Conservation (phyloP, 2,888 invertebrate species). For the Coenonympha glycerion region DNA sequence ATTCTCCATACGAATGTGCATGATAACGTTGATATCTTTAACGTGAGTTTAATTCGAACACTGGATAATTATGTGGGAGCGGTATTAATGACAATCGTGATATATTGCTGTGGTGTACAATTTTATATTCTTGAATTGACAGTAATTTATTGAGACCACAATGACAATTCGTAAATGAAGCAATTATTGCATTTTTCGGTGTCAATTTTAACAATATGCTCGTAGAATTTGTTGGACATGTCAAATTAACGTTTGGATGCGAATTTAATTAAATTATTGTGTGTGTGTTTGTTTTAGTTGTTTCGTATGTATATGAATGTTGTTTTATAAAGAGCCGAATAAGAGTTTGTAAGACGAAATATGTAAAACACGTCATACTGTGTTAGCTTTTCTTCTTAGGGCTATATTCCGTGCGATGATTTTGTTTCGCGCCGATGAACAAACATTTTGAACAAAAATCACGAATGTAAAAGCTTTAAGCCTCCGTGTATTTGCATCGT, state of each 20-base stretch:
- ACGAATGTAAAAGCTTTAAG: constrained; percentile 59
- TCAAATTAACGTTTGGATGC: constrained; percentile 18
- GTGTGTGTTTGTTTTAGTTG: background rate
- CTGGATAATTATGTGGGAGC: constrained; percentile 37
- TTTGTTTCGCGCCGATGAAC: constrained; percentile 64
- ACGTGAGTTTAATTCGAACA: constrained; percentile 52
- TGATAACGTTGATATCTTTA: constrained; percentile 53
- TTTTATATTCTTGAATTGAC: constrained; percentile 32
- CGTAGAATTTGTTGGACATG: constrained; percentile 18
- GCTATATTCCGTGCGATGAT: constrained; percentile 63
- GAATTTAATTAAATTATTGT: background rate
- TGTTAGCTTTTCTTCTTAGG: constrained; percentile 57
- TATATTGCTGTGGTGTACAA: constrained; percentile 34
- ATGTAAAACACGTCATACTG: constrained; percentile 62
- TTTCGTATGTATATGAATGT: background rate
- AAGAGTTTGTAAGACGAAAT: constrained; percentile 42
- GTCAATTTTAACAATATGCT: constrained; percentile 21
- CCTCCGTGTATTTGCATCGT: constrained; percentile 46
- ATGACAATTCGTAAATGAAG: constrained; percentile 28
- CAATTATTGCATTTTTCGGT: constrained; percentile 27
- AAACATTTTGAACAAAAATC: constrained; percentile 64
- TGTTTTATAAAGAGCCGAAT: background rate
- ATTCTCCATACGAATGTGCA: constrained; percentile 30
- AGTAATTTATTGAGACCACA: constrained; percentile 29
- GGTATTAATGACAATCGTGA: constrained; percentile 39